phyloP scores from a whole-genome alignment of 2,888 invertebrate genomes.

The Isotomurus palustris region DNA sequence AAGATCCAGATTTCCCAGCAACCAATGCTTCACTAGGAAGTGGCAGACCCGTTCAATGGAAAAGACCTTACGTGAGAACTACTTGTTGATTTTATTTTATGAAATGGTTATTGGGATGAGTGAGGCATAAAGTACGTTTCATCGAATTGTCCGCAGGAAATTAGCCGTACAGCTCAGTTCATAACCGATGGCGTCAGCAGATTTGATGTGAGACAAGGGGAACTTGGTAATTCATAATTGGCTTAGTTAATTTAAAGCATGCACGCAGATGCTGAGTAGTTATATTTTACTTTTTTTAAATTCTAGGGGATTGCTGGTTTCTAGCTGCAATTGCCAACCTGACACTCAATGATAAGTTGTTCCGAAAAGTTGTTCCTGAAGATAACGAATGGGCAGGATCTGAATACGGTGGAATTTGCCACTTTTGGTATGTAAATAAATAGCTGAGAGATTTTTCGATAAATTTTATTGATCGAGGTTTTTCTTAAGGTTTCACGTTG shows the following conservation, averaged over 20 bases:
- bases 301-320: slow-evolving; percentile 47
- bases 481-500: not conserved
- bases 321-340: slow-evolving; percentile 5
- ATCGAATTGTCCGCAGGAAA: slow-evolving; percentile 48
- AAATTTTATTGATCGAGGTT: not conserved
- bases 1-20: slow-evolving; percentile 57
- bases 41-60: slow-evolving; percentile 55
- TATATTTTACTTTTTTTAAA: not conserved
- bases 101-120: not conserved
- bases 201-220: slow-evolving; percentile 59
- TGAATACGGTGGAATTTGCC: slow-evolving; percentile 55
- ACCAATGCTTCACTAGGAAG: slow-evolving; percentile 53
- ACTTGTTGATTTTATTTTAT: not conserved
- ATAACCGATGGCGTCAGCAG: slow-evolving; percentile 55
- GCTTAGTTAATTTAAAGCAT: not conserved
- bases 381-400: slow-evolving; percentile 52
- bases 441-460: not conserved
- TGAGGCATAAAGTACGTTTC: not conserved
- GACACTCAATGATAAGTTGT: slow-evolving; percentile 50
- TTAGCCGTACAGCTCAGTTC: slow-evolving; percentile 52
- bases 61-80: slow-evolving; percentile 52
- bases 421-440: slow-evolving; percentile 46
- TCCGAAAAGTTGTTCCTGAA: slow-evolving; percentile 55
- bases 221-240: slow-evolving; percentile 50
- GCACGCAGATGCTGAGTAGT: not conserved